phyloP scores from a whole-genome alignment of 1,140 invertebrate genomes.

The Drosophila equinoxialis region DNA sequence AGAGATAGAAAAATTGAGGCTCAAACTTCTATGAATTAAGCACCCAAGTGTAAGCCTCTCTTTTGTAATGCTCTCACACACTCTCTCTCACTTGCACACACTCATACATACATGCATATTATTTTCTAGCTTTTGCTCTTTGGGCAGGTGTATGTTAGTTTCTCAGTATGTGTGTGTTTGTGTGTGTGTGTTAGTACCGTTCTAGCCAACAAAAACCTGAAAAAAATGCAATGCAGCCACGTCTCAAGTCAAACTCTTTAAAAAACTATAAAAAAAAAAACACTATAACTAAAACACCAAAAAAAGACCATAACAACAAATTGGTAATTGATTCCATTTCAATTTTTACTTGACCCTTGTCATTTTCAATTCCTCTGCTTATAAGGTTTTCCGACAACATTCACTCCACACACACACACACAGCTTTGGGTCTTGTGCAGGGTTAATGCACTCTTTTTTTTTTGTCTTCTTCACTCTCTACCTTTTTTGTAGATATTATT shows the following conservation, averaged over 20 bases:
- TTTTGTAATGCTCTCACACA: constrained; percentile 43
- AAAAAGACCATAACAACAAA: not conserved
- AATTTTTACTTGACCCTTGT: constrained; percentile 61
- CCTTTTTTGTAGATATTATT: constrained; percentile 13
- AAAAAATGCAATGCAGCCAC: constrained; percentile 70
- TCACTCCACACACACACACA: constrained; percentile 15
- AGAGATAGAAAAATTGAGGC: constrained; percentile 21
- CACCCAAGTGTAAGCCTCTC: constrained; percentile 61
- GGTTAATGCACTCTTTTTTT: constrained; percentile 75
- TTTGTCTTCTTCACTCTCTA: constrained; percentile 37
- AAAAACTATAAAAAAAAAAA: not conserved
- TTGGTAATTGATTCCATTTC: constrained; percentile 8
- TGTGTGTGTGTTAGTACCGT: constrained; percentile 66
- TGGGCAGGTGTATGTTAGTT: constrained; percentile 44
- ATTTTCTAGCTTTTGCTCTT: constrained; percentile 25
- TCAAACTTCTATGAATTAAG: constrained; percentile 13
- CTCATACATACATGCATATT: not conserved
- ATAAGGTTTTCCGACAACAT: constrained; percentile 52
- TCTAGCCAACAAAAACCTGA: constrained; percentile 77
- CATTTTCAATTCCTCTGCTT: constrained; percentile 43
- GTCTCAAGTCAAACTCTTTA: constrained; percentile 47
- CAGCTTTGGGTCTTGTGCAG: constrained; percentile 36
- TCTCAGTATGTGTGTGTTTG: constrained; percentile 14
- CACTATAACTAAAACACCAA: not conserved
- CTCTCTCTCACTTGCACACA: constrained; percentile 29